phyloP scores from a whole-genome alignment of 2,113 vertebrate species.

The Camelus dromedarius region DNA sequence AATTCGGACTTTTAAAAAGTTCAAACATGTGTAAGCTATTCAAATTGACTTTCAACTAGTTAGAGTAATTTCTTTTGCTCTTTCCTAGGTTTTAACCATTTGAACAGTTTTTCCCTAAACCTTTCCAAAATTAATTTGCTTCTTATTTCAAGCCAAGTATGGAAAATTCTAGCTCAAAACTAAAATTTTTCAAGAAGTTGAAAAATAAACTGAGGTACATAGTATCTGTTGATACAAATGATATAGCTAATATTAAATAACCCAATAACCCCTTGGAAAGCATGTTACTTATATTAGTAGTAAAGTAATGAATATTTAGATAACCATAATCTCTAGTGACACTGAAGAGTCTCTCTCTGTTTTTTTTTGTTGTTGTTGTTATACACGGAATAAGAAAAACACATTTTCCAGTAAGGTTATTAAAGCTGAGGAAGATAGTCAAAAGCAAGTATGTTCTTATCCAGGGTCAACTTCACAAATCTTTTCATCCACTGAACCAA shows the following conservation, averaged over 20 bases:
- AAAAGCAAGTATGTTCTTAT: background rate
- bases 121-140: constrained; percentile 77
- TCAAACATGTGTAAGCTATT: constrained; percentile 71
- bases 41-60: constrained; percentile 68
- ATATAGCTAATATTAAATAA: background rate
- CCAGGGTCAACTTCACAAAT: background rate
- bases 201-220: background rate
- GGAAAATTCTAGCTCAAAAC: constrained; percentile 76
- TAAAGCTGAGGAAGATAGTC: background rate
- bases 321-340: background rate
- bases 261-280: background rate
- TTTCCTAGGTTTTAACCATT: constrained; percentile 77
- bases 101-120: constrained; percentile 78
- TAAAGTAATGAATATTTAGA: background rate
- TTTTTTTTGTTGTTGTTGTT: background rate
- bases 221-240: background rate
- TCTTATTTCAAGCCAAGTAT: constrained; percentile 61
- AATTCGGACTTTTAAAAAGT: constrained; percentile 79
- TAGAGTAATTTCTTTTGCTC: constrained; percentile 64
- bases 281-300: background rate
- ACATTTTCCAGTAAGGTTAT: background rate
- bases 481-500: background rate
- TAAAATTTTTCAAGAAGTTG: constrained; percentile 58
- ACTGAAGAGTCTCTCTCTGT: background rate
- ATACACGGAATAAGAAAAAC: background rate